These are phyloP conservation scores for Drosophila seclusa DNA, from an alignment of 2,888 invertebrate species.

Conservation along the genomic window DNA sequence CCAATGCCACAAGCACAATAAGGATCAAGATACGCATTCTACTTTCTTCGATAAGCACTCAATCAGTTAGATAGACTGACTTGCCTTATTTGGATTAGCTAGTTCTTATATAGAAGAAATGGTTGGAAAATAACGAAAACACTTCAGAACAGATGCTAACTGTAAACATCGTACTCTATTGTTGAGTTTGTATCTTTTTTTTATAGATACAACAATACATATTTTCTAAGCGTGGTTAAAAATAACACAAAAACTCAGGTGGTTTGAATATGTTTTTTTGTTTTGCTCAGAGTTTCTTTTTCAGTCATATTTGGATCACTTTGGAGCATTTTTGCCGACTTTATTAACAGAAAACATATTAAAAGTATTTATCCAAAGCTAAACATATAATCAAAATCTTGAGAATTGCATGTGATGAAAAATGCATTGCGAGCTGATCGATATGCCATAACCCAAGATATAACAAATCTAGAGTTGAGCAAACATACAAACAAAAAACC, in stretches of 20 bases:
- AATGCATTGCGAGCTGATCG: constrained; percentile 48
- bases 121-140: background rate
- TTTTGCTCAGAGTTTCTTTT: constrained; percentile 5
- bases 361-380: background rate
- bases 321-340: background rate
- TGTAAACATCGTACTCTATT: constrained; percentile 12
- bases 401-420: constrained; percentile 55
- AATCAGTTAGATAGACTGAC: constrained; percentile 4
- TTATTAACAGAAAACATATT: background rate
- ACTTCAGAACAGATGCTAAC: constrained; percentile 24
- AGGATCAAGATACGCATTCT: constrained; percentile 31
- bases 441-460: constrained; percentile 29
- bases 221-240: background rate
- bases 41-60: background rate
- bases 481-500: constrained; percentile 1
- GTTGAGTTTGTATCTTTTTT: constrained; percentile 1
- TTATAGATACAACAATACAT: background rate
- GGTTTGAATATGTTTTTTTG: background rate
- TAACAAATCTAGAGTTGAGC: constrained; percentile 8
- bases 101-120: constrained; percentile 14
- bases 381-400: constrained; percentile 12
- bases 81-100: background rate
- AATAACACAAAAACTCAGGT: background rate
- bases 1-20: constrained; percentile 9
- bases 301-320: background rate